A percentile compares a stretch with the other conserved stretches of the same genome.
Evolutionary conservation across 2,797 vertebrate genomes (phyloP).

Genomic region (Schizopygopsis pylzovi): DNA sequence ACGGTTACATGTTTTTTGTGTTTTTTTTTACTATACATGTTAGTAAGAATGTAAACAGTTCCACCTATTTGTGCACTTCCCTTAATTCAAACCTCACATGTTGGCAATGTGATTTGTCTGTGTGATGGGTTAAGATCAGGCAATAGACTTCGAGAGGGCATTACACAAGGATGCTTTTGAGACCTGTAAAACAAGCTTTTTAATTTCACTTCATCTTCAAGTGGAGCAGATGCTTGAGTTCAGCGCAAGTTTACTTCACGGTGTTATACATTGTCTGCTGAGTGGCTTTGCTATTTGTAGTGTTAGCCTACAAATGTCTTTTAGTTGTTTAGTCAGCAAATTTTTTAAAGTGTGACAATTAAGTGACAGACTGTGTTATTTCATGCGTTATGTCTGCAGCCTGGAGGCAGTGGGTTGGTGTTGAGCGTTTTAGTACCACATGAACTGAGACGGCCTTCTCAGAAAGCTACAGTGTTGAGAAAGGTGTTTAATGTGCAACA

Average conservation of each 20-base stretch:
- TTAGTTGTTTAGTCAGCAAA: neutral
- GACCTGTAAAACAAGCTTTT: neutral
- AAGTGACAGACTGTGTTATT: constrained; percentile 10
- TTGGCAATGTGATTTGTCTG: constrained; percentile 3
- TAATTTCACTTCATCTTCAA: neutral
- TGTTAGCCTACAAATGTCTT: constrained; percentile 10
- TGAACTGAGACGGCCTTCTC: constrained; percentile 2
- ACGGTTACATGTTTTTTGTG: too few species aligned
- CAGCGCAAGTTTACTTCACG: neutral
- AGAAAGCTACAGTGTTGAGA: neutral
- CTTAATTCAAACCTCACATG: constrained; percentile 1
- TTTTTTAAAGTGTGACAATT: neutral
- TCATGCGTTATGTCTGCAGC: constrained; percentile 7
- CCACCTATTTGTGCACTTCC: neutral
- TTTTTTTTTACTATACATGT: neutral
- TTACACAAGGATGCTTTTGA: constrained; percentile 39
- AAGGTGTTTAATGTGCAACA: constrained; percentile 29
- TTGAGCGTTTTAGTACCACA: constrained; percentile 8
- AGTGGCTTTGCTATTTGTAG: constrained; percentile 3
- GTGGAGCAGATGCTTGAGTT: neutral
- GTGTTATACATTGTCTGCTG: neutral
- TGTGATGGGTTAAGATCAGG: neutral
- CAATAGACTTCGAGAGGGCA: neutral
- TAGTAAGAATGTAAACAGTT: neutral
- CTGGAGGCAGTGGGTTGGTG: neutral